A percentile compares a stretch with the other conserved stretches of the same genome.
Evolutionary conservation across 2,797 vertebrate species (phyloP).

Genomic region (Buceros bicornis): DNA sequence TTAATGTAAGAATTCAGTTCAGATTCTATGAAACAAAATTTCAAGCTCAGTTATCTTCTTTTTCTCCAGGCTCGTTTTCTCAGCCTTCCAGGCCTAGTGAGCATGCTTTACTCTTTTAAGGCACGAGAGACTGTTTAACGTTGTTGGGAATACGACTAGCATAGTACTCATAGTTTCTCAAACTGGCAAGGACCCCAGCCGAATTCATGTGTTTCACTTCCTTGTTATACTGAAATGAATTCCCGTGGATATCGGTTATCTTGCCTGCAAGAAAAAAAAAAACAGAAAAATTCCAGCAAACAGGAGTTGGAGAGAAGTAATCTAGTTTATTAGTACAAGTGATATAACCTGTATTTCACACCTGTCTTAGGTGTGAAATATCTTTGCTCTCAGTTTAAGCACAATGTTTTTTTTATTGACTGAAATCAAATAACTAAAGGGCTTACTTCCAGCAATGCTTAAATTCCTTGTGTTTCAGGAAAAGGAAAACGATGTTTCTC

Average conservation of each 20-base stretch:
- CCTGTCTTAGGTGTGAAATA: background rate
- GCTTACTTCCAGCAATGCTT: background rate
- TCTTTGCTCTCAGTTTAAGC: background rate
- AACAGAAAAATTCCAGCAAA: constrained; percentile 5
- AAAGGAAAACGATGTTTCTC: background rate
- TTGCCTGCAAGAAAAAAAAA: constrained; percentile 82
- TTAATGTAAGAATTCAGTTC: constrained; percentile 11
- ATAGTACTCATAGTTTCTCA: constrained; percentile 92
- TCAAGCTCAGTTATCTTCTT: background rate
- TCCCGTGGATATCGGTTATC: constrained; percentile 92
- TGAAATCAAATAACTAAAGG: background rate
- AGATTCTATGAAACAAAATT: background rate
- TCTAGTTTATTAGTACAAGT: background rate
- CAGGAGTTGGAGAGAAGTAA: background rate
- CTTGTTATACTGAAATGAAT: constrained; percentile 89
- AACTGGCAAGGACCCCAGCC: constrained; percentile 90
- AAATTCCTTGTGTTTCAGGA: background rate
- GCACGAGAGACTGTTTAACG: constrained; percentile 87
- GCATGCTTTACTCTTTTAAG: constrained; percentile 57
- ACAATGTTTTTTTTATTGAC: background rate
- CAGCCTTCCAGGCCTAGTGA: background rate
- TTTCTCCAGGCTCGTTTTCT: background rate
- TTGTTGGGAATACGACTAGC: constrained; percentile 87
- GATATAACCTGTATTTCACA: background rate
- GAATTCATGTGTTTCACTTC: constrained; percentile 97